Evolutionary conservation across 2,797 vertebrate genomes (phyloP), one percentile per base, ranked within the genome.

Genomic region (Sebastes jordani): DNA sequence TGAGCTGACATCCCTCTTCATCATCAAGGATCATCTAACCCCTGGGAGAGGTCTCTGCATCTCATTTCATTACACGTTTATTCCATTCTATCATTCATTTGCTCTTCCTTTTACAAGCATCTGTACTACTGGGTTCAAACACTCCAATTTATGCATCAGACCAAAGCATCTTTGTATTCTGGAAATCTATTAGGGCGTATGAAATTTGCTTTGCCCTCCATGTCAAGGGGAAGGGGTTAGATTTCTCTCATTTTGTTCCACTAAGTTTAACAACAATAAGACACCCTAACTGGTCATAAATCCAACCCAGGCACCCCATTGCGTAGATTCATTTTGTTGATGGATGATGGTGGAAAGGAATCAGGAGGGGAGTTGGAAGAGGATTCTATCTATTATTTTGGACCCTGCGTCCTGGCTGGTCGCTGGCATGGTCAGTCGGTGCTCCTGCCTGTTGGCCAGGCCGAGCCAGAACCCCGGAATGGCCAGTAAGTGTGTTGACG

Each of bases 321-420:
- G 79, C 65, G 85, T 88, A 64, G 82, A 84, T 93, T 93, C 91
- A 91, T 90, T 94, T 92, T 85, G 84, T 83, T 93, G 93, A 94
- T 93, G 86, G 89, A 94, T 92, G 84, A 87, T 84, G 62, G 83
- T 71, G 58, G 78, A 78, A 81, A 74, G 59, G 78, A 88, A 89
- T 88, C 81, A 54, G 92, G 91, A 88, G 88, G 92, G 86, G 90
- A 86, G 83, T 88, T 93, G 93, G 92, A 94, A 88, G 89, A 86
- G 74, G 78, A 88, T 85, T 86, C 82, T 83, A 71, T 91, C 87
- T 88, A 89, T 94, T 93, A 91, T 94, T 91, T 77, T 76, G 71
- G 60, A 61, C 73, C 80, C 84, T 84, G 76, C 74, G 69, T 91
- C 88, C 90, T 92, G 81, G 90, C 84, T 87, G 78, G 77, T 88